Evolutionary conservation across 2,113 vertebrate genomes (phyloP).

Genomic region (Halichoerus grypus): DNA sequence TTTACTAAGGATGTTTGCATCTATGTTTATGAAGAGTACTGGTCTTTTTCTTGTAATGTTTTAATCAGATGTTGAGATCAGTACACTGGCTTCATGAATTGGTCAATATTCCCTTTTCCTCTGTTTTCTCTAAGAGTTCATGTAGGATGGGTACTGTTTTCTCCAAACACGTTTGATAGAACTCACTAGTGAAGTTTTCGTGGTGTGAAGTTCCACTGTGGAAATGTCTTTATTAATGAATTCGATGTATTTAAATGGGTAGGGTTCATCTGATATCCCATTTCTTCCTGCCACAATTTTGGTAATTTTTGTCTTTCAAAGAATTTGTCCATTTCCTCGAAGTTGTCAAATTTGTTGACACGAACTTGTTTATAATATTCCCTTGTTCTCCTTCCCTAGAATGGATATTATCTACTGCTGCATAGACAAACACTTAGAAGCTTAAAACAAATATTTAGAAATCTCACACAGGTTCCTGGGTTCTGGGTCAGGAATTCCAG

Average conservation of each 20-base stretch:
- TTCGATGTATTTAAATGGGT: background rate
- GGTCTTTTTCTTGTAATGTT: background rate
- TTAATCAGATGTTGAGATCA: background rate
- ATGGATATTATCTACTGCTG: background rate
- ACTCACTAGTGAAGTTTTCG: background rate
- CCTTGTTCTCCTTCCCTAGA: background rate
- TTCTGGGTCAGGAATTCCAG: background rate
- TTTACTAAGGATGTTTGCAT: background rate
- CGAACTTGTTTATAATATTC: background rate
- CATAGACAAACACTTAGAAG: background rate
- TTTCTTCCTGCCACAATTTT: background rate
- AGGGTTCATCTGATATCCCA: background rate
- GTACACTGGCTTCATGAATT: background rate
- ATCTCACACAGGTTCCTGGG: background rate
- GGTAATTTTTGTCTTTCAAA: background rate
- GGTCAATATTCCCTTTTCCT: background rate
- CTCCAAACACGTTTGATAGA: background rate
- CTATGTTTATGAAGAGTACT: background rate
- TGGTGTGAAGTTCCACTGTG: background rate
- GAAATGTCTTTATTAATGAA: background rate
- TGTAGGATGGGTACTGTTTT: background rate
- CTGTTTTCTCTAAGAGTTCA: background rate
- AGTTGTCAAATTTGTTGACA: background rate
- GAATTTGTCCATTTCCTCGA: background rate
- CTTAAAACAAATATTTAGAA: background rate